Conservation (phyloP, 2,888 invertebrate genomes). For the Tillus elongatus region DNA sequence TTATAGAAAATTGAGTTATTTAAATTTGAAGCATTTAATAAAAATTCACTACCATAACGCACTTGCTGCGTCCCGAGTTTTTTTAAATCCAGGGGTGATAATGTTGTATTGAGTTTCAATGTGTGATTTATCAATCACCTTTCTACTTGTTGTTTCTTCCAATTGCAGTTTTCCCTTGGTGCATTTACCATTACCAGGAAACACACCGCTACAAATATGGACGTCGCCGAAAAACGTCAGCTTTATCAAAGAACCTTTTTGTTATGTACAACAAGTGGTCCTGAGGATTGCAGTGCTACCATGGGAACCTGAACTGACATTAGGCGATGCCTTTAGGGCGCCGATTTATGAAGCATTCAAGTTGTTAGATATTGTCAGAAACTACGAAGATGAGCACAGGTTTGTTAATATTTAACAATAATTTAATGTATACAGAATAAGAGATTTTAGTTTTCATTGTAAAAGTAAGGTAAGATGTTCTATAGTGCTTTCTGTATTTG, state of each 20-base stretch:
- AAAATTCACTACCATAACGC: too few species aligned
- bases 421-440: too few species aligned
- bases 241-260: conserved; percentile 44
- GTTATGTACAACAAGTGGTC: conserved; percentile 70
- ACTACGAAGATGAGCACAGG: conserved; percentile 68
- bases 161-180: conserved; percentile 75
- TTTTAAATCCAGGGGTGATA: too few species aligned
- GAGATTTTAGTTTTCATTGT: too few species aligned
- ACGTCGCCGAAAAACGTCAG: conserved; percentile 44
- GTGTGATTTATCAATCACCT: conserved; percentile 4
- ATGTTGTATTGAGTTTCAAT: too few species aligned
- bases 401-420: too few species aligned
- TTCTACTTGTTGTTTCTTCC: conserved; percentile 29
- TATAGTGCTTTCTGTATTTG: too few species aligned
- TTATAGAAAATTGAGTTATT: too few species aligned
- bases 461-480: not conserved
- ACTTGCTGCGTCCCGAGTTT: too few species aligned
- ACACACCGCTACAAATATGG: conserved; percentile 66
- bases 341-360: conserved; percentile 86
- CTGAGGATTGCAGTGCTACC: conserved; percentile 68
- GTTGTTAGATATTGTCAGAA: conserved; percentile 73
- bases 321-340: conserved; percentile 86
- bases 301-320: conserved; percentile 71
- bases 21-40: too few species aligned
- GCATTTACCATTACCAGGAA: conserved; percentile 83